Evolutionary conservation across 2,113 vertebrate species (phyloP).

Genomic region (Circaetus gallicus): DNA sequence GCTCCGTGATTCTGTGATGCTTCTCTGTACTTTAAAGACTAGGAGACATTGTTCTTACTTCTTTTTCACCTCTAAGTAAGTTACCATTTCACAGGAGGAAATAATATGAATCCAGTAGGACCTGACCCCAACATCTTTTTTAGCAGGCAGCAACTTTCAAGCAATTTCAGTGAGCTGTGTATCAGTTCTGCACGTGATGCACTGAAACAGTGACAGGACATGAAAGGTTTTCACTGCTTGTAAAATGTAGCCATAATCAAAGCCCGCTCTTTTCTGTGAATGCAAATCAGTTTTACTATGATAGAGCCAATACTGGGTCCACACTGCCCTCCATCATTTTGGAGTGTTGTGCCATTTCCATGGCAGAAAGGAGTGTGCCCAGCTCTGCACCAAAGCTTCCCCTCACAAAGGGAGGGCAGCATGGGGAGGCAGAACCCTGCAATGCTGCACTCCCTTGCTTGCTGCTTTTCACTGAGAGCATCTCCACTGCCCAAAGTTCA

Average conservation of each 20-base stretch:
- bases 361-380: neutral
- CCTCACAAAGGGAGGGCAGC: neutral
- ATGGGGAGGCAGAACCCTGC: neutral
- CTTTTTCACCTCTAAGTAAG: neutral
- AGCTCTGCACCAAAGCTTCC: neutral
- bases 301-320: neutral
- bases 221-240: neutral
- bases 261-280: neutral
- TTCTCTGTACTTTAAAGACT: neutral
- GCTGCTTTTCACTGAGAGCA: neutral
- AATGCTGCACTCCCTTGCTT: neutral
- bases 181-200: neutral
- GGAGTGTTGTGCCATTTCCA: neutral
- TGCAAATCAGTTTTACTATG: neutral
- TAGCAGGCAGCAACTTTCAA: neutral
- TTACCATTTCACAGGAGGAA: neutral
- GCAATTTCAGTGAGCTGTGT: neutral
- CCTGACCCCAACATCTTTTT: neutral
- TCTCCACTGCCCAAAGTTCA: neutral
- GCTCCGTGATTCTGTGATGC: neutral
- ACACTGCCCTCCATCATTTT: neutral
- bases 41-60: neutral
- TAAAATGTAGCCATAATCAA: neutral
- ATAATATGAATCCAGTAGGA: neutral
- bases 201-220: neutral